These are phyloP conservation scores for Lepas anatifera DNA, from an alignment of 2,888 invertebrate species.

Conservation along the genomic window DNA sequence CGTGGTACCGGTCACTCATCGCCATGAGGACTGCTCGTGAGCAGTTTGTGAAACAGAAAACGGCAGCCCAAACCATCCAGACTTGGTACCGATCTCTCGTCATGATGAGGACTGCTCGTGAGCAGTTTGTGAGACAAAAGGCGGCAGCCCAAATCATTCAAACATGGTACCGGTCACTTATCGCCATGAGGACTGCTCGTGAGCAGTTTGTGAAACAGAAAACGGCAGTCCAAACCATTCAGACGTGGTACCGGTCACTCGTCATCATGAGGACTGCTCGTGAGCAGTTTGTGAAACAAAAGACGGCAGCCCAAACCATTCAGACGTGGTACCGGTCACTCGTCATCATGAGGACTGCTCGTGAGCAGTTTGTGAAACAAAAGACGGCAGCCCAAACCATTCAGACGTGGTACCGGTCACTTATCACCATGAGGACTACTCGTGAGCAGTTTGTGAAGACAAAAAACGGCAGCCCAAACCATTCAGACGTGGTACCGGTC, in stretches of 20 bases:
- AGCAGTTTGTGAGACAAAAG: background rate
- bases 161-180: slow-evolving; percentile 1
- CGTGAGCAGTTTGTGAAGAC: background rate
- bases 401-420: slow-evolving; percentile 9
- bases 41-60: background rate
- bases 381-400: background rate
- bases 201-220: background rate
- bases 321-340: slow-evolving; percentile 16
- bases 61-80: background rate
- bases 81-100: background rate
- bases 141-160: slow-evolving; percentile 7
- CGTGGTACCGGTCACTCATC: slow-evolving; percentile 5
- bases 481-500: slow-evolving; percentile 15
- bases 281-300: background rate
- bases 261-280: background rate
- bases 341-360: background rate
- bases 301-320: background rate
- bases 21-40: background rate
- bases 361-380: background rate
- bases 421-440: background rate
- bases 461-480: background rate
- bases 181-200: background rate
- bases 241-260: background rate
- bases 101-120: background rate
- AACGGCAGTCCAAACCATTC: background rate